Percentiles rank a stretch among this genome's conserved stretches.
Evolutionary conservation across 2,888 invertebrate species (phyloP).

Genomic region (Ectemnius cavifrons): DNA sequence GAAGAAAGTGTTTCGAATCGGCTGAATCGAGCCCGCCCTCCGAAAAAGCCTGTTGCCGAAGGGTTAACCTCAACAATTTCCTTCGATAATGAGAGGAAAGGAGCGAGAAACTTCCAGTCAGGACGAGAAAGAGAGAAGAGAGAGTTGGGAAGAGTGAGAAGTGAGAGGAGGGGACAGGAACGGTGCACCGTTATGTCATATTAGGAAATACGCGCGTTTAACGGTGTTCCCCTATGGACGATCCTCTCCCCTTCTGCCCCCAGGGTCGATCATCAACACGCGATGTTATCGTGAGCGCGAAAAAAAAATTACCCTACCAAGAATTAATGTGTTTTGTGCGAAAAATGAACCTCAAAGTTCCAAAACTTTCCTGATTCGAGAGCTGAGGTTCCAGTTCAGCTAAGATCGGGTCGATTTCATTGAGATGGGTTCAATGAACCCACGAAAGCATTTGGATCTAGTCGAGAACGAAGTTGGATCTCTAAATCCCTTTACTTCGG

Average conservation of each 20-base stretch:
- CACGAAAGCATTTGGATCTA: too few species aligned
- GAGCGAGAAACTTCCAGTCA: constrained; percentile 29
- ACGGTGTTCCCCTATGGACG: constrained; percentile 66
- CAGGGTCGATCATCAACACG: constrained; percentile 10
- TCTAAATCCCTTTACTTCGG: too few species aligned
- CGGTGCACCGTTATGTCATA: constrained; percentile 76
- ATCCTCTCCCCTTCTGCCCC: constrained; percentile 20
- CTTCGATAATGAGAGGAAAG: constrained; percentile 11
- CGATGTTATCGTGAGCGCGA: too few species aligned
- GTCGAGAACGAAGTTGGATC: too few species aligned
- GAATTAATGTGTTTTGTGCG: too few species aligned
- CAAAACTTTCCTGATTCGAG: too few species aligned
- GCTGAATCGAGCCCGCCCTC: constrained; percentile 7
- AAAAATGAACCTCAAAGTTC: too few species aligned
- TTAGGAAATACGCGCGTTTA: constrained; percentile 75
- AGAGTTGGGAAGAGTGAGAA: background rate
- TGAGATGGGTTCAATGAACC: too few species aligned
- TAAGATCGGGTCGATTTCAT: too few species aligned
- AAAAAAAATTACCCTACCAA: too few species aligned
- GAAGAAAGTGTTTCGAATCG: constrained; percentile 8
- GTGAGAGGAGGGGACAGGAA: constrained; percentile 42
- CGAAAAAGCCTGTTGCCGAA: background rate
- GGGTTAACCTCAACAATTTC: constrained; percentile 6
- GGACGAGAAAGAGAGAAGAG: constrained; percentile 46
- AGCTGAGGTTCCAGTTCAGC: too few species aligned